These are phyloP conservation scores for Gymnothorax javanicus DNA, from an alignment of 2,797 vertebrate species.

Conservation along the genomic window DNA sequence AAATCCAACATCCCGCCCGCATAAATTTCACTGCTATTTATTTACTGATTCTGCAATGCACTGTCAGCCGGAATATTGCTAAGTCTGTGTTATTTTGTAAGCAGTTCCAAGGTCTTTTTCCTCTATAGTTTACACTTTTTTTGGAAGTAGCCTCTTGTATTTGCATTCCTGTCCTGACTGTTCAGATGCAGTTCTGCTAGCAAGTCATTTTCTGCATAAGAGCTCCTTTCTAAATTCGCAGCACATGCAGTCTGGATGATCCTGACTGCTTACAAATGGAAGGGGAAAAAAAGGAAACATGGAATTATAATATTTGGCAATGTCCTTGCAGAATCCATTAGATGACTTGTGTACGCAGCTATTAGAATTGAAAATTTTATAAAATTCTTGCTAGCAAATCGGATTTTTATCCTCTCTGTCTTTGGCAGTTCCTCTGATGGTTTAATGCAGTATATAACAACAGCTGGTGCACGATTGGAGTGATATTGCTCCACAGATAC, in stretches of 20 bases:
- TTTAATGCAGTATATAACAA: neutral
- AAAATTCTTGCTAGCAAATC: neutral
- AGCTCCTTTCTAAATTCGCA: slow-evolving; percentile 12
- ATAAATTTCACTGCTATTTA: slow-evolving; percentile 1
- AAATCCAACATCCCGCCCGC: slow-evolving; percentile 4
- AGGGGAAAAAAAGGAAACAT: neutral
- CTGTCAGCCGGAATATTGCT: slow-evolving; percentile 17
- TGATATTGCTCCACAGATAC: slow-evolving; percentile 12
- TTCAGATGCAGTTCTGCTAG: slow-evolving; percentile 20
- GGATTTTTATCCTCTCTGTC: neutral
- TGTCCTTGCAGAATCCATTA: neutral
- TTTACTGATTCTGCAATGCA: slow-evolving; percentile 4
- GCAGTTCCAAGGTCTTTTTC: slow-evolving; percentile 17
- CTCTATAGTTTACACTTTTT: slow-evolving; percentile 6
- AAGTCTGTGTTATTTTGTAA: slow-evolving; percentile 7
- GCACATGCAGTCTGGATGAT: slow-evolving; percentile 3
- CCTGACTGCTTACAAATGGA: neutral
- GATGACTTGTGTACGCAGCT: neutral
- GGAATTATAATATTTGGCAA: slow-evolving; percentile 1
- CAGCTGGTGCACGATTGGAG: slow-evolving; percentile 14
- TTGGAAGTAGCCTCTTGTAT: neutral
- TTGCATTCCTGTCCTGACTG: slow-evolving; percentile 16
- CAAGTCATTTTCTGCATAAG: slow-evolving; percentile 18
- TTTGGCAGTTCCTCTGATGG: slow-evolving; percentile 8
- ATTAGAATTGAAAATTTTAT: slow-evolving; percentile 5